A percentile compares a stretch with the other conserved stretches of the same genome.
Evolutionary conservation across 2,888 invertebrate species (phyloP).

Genomic region (Chalcis sispes): DNA sequence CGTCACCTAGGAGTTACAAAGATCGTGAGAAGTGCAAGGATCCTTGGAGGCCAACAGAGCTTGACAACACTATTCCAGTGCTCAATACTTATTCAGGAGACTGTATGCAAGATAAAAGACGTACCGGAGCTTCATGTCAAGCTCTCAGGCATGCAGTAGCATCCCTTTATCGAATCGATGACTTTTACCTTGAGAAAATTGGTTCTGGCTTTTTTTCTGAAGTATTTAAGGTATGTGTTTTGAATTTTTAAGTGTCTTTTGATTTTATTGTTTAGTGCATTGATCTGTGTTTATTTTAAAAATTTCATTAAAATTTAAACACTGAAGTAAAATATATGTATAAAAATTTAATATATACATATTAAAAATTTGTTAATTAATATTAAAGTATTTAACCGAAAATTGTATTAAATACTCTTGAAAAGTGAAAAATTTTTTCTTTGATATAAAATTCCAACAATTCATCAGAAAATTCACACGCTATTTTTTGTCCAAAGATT

Average conservation of each 20-base stretch:
- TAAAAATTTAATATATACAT: no score
- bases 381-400: no score
- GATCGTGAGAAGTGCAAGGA: constrained; percentile 73
- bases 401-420: no score
- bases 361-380: no score
- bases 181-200: constrained; percentile 94
- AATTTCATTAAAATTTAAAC: no score
- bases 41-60: constrained; percentile 73
- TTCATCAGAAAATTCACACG: no score
- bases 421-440: no score
- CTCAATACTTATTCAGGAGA: constrained; percentile 61
- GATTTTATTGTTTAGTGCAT: neutral
- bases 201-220: constrained; percentile 98
- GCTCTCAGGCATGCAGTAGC: constrained; percentile 95
- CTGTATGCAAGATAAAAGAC: constrained; percentile 69
- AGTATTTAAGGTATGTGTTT: constrained; percentile 92
- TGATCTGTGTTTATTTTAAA: no score
- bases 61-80: constrained; percentile 63
- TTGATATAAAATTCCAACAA: no score
- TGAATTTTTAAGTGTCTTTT: constrained; percentile 23
- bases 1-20: constrained; percentile 70
- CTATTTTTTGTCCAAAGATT: no score
- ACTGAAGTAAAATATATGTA: no score
- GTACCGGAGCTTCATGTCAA: constrained; percentile 88
- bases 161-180: constrained; percentile 93